Base-by-base conservation (phyloP, 2,113 vertebrate genomes). In the Strigops habroptila region DNA sequence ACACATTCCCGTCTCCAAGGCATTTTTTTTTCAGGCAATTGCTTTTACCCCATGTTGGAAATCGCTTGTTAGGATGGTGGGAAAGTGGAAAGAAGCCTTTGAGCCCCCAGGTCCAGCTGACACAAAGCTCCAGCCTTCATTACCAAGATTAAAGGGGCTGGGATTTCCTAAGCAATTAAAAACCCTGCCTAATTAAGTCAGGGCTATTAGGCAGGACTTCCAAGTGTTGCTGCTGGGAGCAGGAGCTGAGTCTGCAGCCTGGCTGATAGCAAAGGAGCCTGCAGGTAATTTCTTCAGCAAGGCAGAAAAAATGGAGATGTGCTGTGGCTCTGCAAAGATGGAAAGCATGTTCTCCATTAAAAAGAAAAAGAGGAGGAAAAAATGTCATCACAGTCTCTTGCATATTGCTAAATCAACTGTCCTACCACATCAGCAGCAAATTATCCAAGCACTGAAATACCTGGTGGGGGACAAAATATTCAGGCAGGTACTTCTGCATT, bases 111-210 rank as follows among this genome's bases (percentile, higher is more conserved):
- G 48, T 59, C 53, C 87, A 91, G 70, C 67, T 85, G 68, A 93
- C 86, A 48, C 89, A 90, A 96, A 95, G 74, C 65, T 84, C 71
- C 76, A 79, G 41, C 73, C 62, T 90, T 90, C 91, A 76, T 80
- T 83, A 88, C 51, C 41, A 7, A 83, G 94, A 96, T 88, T 88
- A 88, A 95, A 95, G 69, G 65, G 39, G 75, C 39, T 60, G 27
- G 39, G 64, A 43, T 90, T 95, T 89, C 90, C 67, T 80, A 93
- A 84, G 93, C 88, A 95, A 96, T 96, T 97, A 95, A 89, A 88
- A 92, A 7, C 57, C 27, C 74, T 48, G 63, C 53, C 93, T 91
- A 93, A 96, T 95, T 96, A 97, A 92, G 65, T 31, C 41, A 71
- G 35, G 37, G 41, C 52, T 91, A 71, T 86, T 64, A 71, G 57